These are phyloP conservation scores for Gyrodactylus bullatarudis DNA, from an alignment of 1,140 invertebrate species.

Conservation along the genomic window DNA sequence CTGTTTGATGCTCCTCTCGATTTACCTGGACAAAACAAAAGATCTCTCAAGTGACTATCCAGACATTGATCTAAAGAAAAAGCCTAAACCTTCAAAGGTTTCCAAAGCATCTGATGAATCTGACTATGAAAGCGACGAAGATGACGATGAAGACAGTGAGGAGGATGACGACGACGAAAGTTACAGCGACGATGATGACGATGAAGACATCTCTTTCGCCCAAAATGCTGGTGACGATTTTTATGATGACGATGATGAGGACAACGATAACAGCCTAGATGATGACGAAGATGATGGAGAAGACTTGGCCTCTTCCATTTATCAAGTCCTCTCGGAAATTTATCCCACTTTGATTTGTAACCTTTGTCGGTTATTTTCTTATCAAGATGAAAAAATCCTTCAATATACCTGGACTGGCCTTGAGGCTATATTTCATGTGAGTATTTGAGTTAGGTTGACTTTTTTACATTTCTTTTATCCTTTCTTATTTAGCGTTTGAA, in stretches of 20 bases:
- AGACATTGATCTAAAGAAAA: too few relatives aligned
- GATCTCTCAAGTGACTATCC: not conserved
- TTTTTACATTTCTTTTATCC: not conserved
- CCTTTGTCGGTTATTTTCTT: not conserved
- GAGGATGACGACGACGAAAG: constrained; percentile 22
- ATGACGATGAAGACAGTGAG: constrained; percentile 17
- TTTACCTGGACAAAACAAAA: constrained; percentile 25
- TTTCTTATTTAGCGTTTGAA: not conserved
- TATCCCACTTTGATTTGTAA: not conserved
- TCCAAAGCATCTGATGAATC: not conserved
- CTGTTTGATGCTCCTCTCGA: constrained; percentile 39
- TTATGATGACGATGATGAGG: not conserved
- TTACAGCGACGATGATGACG: not conserved
- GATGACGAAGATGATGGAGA: not conserved
- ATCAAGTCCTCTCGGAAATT: not conserved
- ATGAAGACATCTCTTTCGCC: constrained; percentile 10
- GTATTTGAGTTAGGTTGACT: too few relatives aligned
- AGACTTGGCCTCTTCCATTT: not conserved
- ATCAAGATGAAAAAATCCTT: not conserved
- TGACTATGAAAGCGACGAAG: not conserved
- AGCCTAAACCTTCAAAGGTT: not conserved
- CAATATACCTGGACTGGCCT: not conserved
- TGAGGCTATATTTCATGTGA: not conserved
- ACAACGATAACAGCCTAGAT: not conserved
- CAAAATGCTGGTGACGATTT: not conserved